phyloP scores from a whole-genome alignment of 1,140 invertebrate genomes.

The Drosophila bocki region DNA sequence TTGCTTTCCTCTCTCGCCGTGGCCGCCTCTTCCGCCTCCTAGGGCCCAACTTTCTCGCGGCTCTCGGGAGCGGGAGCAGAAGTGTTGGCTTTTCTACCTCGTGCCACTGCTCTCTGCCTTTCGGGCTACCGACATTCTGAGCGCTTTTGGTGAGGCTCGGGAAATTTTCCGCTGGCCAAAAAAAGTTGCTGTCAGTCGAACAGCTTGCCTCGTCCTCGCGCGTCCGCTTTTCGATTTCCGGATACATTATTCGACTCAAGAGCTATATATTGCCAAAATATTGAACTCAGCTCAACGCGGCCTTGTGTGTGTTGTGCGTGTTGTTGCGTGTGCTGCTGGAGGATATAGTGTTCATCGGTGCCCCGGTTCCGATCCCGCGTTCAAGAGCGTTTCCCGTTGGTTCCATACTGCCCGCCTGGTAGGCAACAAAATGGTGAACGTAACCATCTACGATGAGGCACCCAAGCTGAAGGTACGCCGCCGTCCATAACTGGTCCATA shows the following conservation, averaged over 20 bases:
- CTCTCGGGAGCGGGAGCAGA: slow-evolving; percentile 21
- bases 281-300: slow-evolving; percentile 23
- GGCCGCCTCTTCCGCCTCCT: not conserved
- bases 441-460: slow-evolving; percentile 79
- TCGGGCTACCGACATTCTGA: slow-evolving; percentile 59
- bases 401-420: slow-evolving; percentile 40
- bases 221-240: slow-evolving; percentile 24
- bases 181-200: slow-evolving; percentile 56
- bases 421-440: slow-evolving; percentile 80
- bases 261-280: slow-evolving; percentile 24
- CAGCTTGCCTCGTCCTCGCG: slow-evolving; percentile 51
- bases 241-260: slow-evolving; percentile 13
- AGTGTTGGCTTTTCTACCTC: slow-evolving; percentile 23
- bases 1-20: slow-evolving; percentile 32
- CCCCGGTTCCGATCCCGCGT: slow-evolving; percentile 23
- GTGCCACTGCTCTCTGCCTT: slow-evolving; percentile 29
- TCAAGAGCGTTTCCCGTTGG: slow-evolving; percentile 46
- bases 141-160: slow-evolving; percentile 48
- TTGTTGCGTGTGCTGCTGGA: slow-evolving; percentile 33
- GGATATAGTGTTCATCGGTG: slow-evolving; percentile 19
- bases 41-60: slow-evolving; percentile 36
- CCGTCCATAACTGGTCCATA: slow-evolving; percentile 45
- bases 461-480: slow-evolving; percentile 77
- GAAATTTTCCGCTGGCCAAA: slow-evolving; percentile 74
- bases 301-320: slow-evolving; percentile 60